Evolutionary conservation across 2,797 vertebrate species (phyloP).

Genomic region (Cyclopterus lumpus): DNA sequence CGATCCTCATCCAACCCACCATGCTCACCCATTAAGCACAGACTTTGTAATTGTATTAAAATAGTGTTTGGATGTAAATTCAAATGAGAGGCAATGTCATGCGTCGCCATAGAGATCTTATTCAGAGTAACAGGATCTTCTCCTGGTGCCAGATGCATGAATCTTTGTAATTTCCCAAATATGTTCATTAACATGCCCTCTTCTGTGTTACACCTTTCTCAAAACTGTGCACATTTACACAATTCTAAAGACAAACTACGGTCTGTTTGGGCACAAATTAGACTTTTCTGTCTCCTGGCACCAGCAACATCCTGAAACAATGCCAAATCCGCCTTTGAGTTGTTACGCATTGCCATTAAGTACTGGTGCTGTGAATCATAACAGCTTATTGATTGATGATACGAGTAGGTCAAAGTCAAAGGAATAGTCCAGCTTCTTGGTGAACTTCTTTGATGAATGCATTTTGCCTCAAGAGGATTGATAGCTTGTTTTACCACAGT

Average conservation of each 20-base stretch:
- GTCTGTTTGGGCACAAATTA: conserved; percentile 11
- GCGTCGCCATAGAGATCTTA: not conserved
- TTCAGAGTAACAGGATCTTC: not conserved
- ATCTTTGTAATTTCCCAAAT: conserved; percentile 7
- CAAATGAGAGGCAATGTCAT: not conserved
- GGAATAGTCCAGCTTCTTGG: not conserved
- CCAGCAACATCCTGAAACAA: not conserved
- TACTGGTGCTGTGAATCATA: not conserved
- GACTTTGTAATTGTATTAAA: not conserved
- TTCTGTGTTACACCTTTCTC: not conserved
- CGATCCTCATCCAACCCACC: not conserved
- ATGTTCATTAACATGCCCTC: not conserved
- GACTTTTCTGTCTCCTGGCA: conserved; percentile 9
- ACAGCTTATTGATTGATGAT: conserved; percentile 6
- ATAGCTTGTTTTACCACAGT: not conserved
- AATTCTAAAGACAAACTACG: not conserved
- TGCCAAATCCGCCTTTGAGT: conserved; percentile 13
- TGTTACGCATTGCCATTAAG: not conserved
- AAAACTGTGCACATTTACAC: not conserved
- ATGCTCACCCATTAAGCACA: not conserved
- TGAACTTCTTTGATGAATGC: not conserved
- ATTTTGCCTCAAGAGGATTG: not conserved
- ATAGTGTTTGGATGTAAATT: not conserved
- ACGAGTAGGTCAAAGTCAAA: conserved; percentile 4
- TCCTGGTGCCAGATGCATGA: not conserved